phyloP scores from a whole-genome alignment of 2,888 invertebrate genomes.

The Cataglyphis rosenhaueri region DNA sequence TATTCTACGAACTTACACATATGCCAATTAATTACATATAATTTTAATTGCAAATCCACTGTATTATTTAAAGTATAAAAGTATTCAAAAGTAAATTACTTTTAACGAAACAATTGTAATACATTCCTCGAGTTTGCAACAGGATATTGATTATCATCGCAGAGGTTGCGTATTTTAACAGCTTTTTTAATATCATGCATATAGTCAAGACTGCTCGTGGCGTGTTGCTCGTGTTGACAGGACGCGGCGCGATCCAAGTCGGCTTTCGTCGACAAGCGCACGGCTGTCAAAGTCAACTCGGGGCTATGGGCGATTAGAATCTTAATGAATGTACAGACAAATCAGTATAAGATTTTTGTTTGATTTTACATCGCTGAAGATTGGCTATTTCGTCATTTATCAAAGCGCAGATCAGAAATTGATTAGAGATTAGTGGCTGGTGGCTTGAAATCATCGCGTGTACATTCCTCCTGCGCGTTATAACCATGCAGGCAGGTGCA shows the following conservation, averaged over 20 bases:
- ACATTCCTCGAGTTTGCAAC: background rate
- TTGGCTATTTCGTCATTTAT: background rate
- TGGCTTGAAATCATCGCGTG: background rate
- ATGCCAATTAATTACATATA: constrained; percentile 18
- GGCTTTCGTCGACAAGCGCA: background rate
- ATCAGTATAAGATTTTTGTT: background rate
- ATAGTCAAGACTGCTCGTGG: background rate
- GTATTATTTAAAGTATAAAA: background rate
- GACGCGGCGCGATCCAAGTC: background rate
- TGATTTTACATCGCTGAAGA: background rate
- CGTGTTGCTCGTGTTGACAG: background rate
- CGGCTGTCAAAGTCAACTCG: background rate
- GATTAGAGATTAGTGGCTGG: background rate
- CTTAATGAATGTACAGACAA: background rate
- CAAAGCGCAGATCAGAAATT: background rate
- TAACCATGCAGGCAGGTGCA: constrained; percentile 75
- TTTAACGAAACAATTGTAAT: background rate
- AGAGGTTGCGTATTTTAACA: background rate
- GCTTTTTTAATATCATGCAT: background rate
- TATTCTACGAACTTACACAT: constrained; percentile 22
- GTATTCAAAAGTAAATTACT: background rate
- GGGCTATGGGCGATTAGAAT: background rate
- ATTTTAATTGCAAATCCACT: background rate
- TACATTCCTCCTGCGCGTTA: constrained; percentile 42
- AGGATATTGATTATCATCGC: background rate